phyloP scores from a whole-genome alignment of 2,113 vertebrate genomes.

The Calidris pugnax region DNA sequence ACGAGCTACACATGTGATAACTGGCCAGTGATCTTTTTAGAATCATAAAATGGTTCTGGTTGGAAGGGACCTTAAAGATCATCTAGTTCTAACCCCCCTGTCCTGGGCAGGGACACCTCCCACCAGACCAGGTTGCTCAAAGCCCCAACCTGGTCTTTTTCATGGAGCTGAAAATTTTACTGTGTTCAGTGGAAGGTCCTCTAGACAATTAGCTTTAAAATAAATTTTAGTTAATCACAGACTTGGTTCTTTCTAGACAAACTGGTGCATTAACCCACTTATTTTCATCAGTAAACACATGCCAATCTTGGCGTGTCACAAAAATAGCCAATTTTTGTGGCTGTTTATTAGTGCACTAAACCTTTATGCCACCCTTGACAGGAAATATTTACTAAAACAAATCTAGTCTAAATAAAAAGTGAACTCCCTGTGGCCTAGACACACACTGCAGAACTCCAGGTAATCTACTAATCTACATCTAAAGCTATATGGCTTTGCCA shows the following conservation, averaged over 20 bases:
- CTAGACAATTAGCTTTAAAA: background rate
- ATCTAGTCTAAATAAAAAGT: background rate
- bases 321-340: no score
- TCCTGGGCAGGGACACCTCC: background rate
- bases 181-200: background rate
- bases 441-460: background rate
- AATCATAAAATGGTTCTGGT: background rate
- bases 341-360: background rate
- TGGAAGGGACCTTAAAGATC: background rate
- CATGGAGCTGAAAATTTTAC: background rate
- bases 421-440: background rate
- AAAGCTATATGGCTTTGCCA: background rate
- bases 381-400: background rate
- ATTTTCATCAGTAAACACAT: background rate
- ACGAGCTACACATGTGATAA: background rate
- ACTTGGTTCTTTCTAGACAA: background rate
- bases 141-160: no score
- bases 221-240: background rate
- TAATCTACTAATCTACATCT: background rate
- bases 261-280: no score
- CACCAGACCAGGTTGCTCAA: background rate
- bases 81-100: background rate
- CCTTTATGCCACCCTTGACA: fast-evolving
- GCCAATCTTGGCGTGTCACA: fast-evolving
- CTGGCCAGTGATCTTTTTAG: background rate